Conservation (phyloP, 2,888 invertebrate genomes). For the Melanophora roralis region DNA sequence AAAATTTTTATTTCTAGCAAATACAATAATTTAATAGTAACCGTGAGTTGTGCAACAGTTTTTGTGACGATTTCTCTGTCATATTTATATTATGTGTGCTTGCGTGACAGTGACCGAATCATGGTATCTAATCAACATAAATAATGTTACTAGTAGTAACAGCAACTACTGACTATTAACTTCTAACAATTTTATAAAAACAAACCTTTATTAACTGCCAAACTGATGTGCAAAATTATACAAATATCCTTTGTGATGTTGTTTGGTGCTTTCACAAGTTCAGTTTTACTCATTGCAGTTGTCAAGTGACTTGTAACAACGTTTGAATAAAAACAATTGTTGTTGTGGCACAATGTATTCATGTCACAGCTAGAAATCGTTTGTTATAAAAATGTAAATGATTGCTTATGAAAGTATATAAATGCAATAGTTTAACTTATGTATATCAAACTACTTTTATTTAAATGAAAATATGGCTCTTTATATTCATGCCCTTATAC, state of each 20-base stretch:
- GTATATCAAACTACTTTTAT: constrained; percentile 14
- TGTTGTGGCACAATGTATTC: constrained; percentile 23
- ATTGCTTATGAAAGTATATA: background rate
- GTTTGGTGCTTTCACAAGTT: background rate
- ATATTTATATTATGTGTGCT: no score
- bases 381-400: background rate
- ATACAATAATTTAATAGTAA: no score
- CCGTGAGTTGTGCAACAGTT: no score
- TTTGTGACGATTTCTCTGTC: no score
- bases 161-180: no score
- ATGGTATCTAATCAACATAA: background rate
- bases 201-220: background rate
- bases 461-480: constrained; percentile 17
- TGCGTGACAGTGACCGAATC: no score
- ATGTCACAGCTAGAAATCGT: background rate
- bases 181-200: background rate
- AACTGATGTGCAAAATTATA: background rate
- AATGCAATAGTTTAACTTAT: constrained; percentile 10
- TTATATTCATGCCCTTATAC: background rate
- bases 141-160: background rate
- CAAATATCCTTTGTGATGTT: background rate
- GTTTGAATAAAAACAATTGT: constrained; percentile 13
- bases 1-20: no score
- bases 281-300: background rate
- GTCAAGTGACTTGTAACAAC: constrained; percentile 4